Percentiles rank a stretch among this genome's conserved stretches.
phyloP scores from a whole-genome alignment of 2,113 vertebrate species.

The Macroglossus sobrinus region DNA sequence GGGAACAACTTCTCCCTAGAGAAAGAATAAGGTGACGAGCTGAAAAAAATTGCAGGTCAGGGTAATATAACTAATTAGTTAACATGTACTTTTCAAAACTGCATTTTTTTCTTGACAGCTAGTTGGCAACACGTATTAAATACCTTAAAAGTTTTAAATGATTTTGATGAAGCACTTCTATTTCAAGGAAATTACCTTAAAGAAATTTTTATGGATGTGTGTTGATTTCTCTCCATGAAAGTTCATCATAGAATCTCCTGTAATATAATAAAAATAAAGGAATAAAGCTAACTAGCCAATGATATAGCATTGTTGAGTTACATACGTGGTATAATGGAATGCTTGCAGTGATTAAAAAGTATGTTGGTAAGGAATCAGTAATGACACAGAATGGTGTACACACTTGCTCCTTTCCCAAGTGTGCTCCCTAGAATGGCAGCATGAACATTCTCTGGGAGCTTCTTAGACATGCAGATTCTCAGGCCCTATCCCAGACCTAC shows the following conservation, averaged over 20 bases:
- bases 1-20: background rate
- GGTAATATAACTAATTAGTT: background rate
- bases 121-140: background rate
- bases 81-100: background rate
- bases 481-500: background rate
- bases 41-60: background rate
- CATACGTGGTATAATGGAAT: background rate
- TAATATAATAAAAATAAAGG: background rate
- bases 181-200: slow-evolving; percentile 4
- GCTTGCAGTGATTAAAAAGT: background rate
- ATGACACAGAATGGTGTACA: background rate
- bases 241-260: background rate
- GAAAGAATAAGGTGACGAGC: background rate
- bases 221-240: background rate
- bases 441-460: too few relatives aligned
- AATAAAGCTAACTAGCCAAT: background rate
- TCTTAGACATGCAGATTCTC: background rate
- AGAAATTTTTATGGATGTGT: background rate
- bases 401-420: background rate
- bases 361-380: background rate
- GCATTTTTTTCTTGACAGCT: background rate
- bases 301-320: background rate
- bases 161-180: background rate
- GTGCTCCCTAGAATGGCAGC: background rate
- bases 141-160: background rate